Evolutionary conservation across 2,797 vertebrate species (phyloP).

Genomic region (Silurus lanzhouensis): DNA sequence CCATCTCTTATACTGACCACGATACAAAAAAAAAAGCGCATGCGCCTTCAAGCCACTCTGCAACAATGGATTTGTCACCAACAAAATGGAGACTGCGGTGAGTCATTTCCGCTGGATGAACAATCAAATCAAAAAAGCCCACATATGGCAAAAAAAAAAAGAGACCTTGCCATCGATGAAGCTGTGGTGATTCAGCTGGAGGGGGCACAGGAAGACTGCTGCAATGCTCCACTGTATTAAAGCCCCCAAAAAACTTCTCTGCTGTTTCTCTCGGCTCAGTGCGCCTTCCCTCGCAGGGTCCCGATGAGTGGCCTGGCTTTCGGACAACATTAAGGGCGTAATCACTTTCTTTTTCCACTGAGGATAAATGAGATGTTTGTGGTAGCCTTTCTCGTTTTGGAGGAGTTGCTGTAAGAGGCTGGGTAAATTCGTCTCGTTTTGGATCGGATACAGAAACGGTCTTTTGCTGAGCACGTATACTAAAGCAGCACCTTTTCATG

Average conservation of each 20-base stretch:
- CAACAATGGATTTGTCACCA: slow-evolving; percentile 40
- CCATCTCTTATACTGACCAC: neutral
- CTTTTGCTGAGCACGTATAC: slow-evolving; percentile 13
- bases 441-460: neutral
- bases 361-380: slow-evolving; percentile 68
- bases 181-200: slow-evolving; percentile 38
- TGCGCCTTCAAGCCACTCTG: neutral
- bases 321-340: slow-evolving; percentile 71
- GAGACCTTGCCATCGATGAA: slow-evolving; percentile 10
- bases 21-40: neutral
- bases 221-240: slow-evolving; percentile 61
- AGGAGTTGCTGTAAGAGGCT: slow-evolving; percentile 33
- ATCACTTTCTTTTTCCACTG: slow-evolving; percentile 61
- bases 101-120: slow-evolving; percentile 48
- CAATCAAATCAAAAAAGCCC: slow-evolving; percentile 46
- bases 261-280: slow-evolving; percentile 69
- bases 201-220: slow-evolving; percentile 28
- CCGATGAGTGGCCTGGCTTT: slow-evolving; percentile 69
- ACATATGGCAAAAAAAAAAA: slow-evolving; percentile 37
- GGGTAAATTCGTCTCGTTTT: slow-evolving; percentile 17
- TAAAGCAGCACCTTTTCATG: neutral
- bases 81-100: slow-evolving; percentile 24
- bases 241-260: slow-evolving; percentile 63
- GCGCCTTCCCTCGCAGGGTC: slow-evolving; percentile 78
- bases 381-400: slow-evolving; percentile 54